Evolutionary conservation across 2,113 vertebrate genomes (phyloP).

Genomic region (Galemys pyrenaicus): DNA sequence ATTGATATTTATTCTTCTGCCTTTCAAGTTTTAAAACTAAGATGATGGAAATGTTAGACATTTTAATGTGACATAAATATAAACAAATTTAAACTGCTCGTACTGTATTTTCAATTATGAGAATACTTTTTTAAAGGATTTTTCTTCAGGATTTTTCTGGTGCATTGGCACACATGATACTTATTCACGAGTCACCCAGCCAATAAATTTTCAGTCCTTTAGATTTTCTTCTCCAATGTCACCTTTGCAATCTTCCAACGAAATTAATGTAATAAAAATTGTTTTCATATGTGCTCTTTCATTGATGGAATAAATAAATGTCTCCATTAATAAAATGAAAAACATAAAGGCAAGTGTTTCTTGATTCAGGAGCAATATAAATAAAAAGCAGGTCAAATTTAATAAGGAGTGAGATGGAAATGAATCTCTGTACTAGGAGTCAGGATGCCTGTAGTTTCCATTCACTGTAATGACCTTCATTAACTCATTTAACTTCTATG

Average conservation of each 20-base stretch:
- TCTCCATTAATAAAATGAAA: conserved; percentile 8
- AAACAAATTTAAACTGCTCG: neutral
- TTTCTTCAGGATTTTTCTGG: neutral
- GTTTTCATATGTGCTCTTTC: conserved; percentile 32
- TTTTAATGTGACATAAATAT: neutral
- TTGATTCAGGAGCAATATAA: neutral
- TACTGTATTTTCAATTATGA: neutral
- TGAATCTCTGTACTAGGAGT: neutral
- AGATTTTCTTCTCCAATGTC: conserved; percentile 12
- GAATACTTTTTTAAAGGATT: neutral
- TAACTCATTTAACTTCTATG: neutral
- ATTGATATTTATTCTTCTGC: neutral
- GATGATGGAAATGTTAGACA: neutral
- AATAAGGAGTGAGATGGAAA: conserved; percentile 23
- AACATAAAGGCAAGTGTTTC: neutral
- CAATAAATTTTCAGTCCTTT: conserved; percentile 22
- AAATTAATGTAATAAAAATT: conserved; percentile 50
- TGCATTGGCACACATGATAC: neutral
- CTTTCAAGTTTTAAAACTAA: neutral
- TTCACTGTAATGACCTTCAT: conserved; percentile 47
- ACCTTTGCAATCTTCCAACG: conserved; percentile 27
- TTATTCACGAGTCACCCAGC: neutral
- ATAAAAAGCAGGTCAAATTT: conserved; percentile 46
- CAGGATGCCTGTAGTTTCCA: neutral
- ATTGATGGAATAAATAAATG: conserved; percentile 48